These are phyloP conservation scores for Euglossa dilemma DNA, from an alignment of 1,140 invertebrate genomes.

Conservation along the genomic window DNA sequence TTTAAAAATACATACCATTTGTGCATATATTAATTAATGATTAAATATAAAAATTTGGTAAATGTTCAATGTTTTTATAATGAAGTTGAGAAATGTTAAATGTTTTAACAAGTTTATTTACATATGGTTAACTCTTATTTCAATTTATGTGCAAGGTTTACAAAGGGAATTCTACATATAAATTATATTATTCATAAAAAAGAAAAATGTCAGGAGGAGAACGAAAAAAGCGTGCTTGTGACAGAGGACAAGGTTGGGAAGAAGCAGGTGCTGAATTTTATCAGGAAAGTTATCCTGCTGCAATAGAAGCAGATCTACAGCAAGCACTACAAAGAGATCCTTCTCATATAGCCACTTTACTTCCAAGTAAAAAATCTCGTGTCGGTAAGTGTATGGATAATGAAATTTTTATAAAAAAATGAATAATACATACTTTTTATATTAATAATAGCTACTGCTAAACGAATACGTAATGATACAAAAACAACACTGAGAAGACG, in stretches of 20 bases:
- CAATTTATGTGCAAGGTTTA: constrained; percentile 11
- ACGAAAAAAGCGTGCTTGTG: constrained; percentile 83
- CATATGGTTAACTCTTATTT: neutral
- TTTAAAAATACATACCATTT: neutral
- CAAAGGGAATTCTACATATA: neutral
- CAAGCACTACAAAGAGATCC: constrained; percentile 87
- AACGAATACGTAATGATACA: constrained; percentile 81
- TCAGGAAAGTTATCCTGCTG: constrained; percentile 91
- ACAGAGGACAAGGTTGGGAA: constrained; percentile 88
- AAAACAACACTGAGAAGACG: constrained; percentile 84
- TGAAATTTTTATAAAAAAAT: neutral
- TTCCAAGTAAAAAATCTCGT: constrained; percentile 90
- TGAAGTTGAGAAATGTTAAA: neutral
- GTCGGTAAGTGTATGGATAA: constrained; percentile 82
- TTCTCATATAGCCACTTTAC: constrained; percentile 87
- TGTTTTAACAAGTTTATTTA: neutral
- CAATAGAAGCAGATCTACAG: constrained; percentile 86
- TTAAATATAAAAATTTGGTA: neutral
- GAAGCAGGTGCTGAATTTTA: constrained; percentile 93
- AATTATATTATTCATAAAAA: constrained; percentile 17
- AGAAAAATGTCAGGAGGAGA: constrained; percentile 84
- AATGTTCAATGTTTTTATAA: neutral
- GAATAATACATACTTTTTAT: neutral
- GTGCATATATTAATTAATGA: neutral
- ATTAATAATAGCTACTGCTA: constrained; percentile 80